These are phyloP conservation scores for Dromaius novaehollandiae DNA, from an alignment of 2,113 vertebrate genomes.

Conservation along the genomic window DNA sequence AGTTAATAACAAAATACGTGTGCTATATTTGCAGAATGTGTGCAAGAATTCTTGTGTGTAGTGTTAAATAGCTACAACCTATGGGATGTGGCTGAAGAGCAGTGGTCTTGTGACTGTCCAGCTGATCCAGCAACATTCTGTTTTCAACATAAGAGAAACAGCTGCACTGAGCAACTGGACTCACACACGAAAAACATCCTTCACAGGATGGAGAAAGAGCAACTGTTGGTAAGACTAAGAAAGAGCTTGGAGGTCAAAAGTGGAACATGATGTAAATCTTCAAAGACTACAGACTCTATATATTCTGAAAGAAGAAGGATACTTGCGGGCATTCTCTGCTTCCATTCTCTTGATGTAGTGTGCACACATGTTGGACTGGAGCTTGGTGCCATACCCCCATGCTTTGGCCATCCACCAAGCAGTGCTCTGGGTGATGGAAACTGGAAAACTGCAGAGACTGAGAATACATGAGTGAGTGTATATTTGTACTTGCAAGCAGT, in stretches of 20 bases:
- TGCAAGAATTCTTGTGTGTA: neutral
- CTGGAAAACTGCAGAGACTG: neutral
- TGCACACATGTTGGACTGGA: neutral
- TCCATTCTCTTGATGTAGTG: neutral
- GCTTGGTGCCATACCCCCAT: neutral
- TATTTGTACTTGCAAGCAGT: neutral
- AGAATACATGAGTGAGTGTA: neutral
- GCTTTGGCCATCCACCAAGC: neutral
- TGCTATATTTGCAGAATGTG: neutral
- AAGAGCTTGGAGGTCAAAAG: neutral
- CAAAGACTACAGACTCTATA: neutral
- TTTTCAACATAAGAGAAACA: neutral
- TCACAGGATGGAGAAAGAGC: neutral
- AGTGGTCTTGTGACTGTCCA: neutral
- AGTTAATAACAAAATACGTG: neutral
- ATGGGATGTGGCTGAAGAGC: neutral
- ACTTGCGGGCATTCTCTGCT: neutral
- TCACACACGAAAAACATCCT: neutral
- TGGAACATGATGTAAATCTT: neutral
- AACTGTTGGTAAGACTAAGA: neutral
- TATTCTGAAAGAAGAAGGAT: neutral
- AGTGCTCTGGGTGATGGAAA: neutral
- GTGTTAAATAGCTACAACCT: neutral
- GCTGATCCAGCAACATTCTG: neutral
- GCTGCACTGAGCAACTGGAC: neutral